These are phyloP conservation scores for Galleria mellonella DNA, from an alignment of 1,140 invertebrate species.

Conservation along the genomic window DNA sequence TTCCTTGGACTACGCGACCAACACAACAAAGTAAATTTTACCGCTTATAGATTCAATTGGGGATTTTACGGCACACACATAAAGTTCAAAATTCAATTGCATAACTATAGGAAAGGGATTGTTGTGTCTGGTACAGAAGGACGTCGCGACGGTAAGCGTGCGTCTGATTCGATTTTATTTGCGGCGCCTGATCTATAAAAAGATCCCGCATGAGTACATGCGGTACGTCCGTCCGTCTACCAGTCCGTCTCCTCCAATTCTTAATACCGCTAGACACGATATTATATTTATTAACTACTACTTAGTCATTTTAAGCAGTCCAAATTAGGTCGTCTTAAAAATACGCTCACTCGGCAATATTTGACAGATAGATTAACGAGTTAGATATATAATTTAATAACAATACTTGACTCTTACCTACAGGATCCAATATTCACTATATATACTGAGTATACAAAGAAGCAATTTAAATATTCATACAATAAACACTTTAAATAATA, in stretches of 20 bases:
- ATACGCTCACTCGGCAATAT: no score
- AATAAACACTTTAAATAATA: no score
- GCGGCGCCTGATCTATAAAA: slow-evolving; percentile 49
- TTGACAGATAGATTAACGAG: no score
- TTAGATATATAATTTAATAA: no score
- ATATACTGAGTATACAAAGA: no score
- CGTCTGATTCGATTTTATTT: slow-evolving; percentile 38
- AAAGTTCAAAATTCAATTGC: not conserved
- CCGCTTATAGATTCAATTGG: not conserved
- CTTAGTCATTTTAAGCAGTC: no score
- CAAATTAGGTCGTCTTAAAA: no score
- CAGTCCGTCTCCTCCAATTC: slow-evolving; percentile 27
- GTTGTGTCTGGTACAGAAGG: not conserved
- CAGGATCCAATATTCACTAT: no score
- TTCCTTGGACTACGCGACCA: slow-evolving; percentile 11
- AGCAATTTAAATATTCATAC: no score
- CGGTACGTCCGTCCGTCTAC: slow-evolving; percentile 35
- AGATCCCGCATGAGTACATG: slow-evolving; percentile 40
- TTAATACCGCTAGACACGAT: not conserved
- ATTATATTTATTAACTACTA: no score
- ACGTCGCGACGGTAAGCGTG: slow-evolving; percentile 7
- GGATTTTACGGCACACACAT: not conserved
- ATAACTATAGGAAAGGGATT: not conserved
- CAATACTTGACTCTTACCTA: no score
- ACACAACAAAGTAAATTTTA: slow-evolving; percentile 10